Conservation (phyloP, 2,888 invertebrate species). For the Candidula unifasciata region DNA sequence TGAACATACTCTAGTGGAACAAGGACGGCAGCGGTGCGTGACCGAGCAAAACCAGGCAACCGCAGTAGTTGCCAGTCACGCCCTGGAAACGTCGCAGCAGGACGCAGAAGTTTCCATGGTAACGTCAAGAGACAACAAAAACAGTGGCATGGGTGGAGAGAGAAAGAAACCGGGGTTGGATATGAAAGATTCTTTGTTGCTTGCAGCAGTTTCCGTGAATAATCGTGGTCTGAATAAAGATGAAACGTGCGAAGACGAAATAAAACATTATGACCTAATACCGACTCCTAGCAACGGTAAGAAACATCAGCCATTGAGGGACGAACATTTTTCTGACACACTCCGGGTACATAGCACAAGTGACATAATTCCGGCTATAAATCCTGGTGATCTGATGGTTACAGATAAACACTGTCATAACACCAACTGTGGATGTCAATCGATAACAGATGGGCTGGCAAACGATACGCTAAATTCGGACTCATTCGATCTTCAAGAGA, state of each 20-base stretch:
- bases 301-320: background rate
- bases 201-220: background rate
- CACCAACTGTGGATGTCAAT: background rate
- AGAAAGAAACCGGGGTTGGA: background rate
- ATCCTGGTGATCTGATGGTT: background rate
- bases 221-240: background rate
- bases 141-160: background rate
- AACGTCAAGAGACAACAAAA: conserved; percentile 11
- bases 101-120: conserved; percentile 11
- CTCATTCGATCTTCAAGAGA: background rate
- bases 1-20: background rate
- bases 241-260: background rate
- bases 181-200: background rate
- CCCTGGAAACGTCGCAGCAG: background rate
- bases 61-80: background rate
- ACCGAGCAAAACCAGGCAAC: background rate
- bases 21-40: conserved; percentile 2
- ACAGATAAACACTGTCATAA: background rate
- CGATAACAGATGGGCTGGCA: conserved; percentile 14
- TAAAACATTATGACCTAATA: background rate
- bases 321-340: background rate
- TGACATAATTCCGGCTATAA: background rate
- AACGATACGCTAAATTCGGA: background rate
- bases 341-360: background rate
- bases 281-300: background rate